Evolutionary conservation across 2,888 invertebrate species (phyloP), one percentile per base, ranked within the genome.

Genomic region (Drosophila putrida): DNA sequence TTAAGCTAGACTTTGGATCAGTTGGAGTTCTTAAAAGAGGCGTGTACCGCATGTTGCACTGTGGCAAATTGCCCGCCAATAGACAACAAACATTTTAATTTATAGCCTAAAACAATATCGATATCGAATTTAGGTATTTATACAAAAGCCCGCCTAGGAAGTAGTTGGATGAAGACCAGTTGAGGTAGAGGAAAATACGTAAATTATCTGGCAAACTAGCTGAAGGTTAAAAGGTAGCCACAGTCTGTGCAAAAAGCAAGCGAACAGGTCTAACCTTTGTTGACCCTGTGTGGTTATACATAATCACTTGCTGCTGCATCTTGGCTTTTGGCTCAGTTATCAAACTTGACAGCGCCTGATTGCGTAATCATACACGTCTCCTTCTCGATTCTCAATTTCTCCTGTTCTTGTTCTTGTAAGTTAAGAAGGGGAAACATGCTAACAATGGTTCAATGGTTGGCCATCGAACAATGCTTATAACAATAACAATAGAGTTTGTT

Each of bases 21-120:
- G 11, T n/a, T 43, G n/a, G 41, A 10, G 8, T n/a, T 39, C 11
- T 39, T 4, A n/a, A 20, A 20, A n/a, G 8, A 9, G 54, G 54
- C 41, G 54, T 54, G 41, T 6, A 2, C n/a, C 41, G 41, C 28
- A 39, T 39, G 50, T 44, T 43, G 43, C 60, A 75, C 57, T 64
- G 61, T 72, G 80, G 76, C 82, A 82, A 82, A 80, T 84, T 82
- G 68, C 77, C 71, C 73, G 55, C 59, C 61, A 54, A 54, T 59
- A 75, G 68, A 78, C 78, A 79, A 83, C 77, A 77, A 82, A 80
- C 79, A 82, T 85, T 83, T 75, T 78, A 85, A 80, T 85, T 83
- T 83, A 87, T 76, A 80, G 78, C 75, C 59, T 55, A 31, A 50
- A 64, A 63, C 58, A 58, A 63, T 58, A 63, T 49, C 44, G 28